Evolutionary conservation across 2,113 vertebrate species (phyloP), one percentile per base, ranked within the genome.

Genomic region (Ochotona princeps): DNA sequence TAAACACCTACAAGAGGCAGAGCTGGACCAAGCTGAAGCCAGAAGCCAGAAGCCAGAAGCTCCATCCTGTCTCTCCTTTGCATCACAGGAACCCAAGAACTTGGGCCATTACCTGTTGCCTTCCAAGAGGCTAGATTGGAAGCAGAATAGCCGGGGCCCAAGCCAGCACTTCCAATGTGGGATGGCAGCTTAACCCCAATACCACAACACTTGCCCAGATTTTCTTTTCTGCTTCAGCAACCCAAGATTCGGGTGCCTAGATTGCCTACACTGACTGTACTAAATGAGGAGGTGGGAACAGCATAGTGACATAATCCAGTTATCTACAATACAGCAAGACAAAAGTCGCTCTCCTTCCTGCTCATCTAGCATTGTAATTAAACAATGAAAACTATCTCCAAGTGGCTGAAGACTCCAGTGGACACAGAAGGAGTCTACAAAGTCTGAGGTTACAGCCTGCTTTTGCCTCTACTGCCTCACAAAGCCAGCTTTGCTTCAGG

Each of bases 331-430:
- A 30, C 32, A n/a, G 32, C 12, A 8, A 54, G 44, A 32, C 32
- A 3, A 7, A 65, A 5, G 14, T 23, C 4, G 23, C 66, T 23
- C 3, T 23, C 23, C 5, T 51, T 13, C 44, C 23, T 69, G 4
- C 0, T 35, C 11, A 26, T 10, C 13, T 35, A 23, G 2, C 28
- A 80, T 32, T 44, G 18, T 49, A 13, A 26, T 23, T 13, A 57
- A 20, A 23, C 44, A 21, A 20, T 0, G 0, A 11, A 15, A 21
- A 12, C 35, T 51, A 1, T 8, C 28, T 13, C 72, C 61, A 11
- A 2, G 47, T 35, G 60, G 11, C 12, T 0, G 0, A n/a, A 7
- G 70, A 14, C 32, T 57, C 54, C 54, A 15, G 6, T 17, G 66
- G 57, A 63, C 30, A 10, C 11, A 21, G 7, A 8, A 21, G 9